Percentiles rank a stretch among this genome's conserved stretches.
phyloP scores from a whole-genome alignment of 2,113 vertebrate species.

The Corythornis vintsioides region DNA sequence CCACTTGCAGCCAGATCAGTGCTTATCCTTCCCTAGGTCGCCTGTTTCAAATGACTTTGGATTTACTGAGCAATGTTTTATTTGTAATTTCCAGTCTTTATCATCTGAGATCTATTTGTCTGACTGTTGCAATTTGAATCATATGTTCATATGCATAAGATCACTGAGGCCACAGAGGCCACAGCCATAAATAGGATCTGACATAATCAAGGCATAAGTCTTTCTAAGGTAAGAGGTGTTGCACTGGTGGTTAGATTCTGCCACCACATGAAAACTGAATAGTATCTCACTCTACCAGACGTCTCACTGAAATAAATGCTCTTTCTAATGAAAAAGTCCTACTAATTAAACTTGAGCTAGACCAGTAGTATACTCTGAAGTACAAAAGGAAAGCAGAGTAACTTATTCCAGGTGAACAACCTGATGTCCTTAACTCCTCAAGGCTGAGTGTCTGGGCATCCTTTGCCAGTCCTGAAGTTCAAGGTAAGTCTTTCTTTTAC shows the following conservation, averaged over 20 bases:
- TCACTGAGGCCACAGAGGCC: not conserved
- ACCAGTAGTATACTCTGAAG: not conserved
- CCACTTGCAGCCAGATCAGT: not conserved
- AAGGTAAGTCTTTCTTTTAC: slow-evolving; percentile 16
- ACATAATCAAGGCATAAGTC: not conserved
- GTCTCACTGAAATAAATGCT: not conserved
- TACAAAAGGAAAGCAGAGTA: not conserved
- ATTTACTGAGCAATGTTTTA: not conserved
- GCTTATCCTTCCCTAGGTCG: not conserved
- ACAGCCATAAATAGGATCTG: not conserved
- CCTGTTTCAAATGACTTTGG: not conserved
- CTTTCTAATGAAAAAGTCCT: not conserved
- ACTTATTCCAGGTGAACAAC: not conserved
- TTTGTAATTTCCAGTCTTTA: not conserved
- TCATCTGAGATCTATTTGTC: not conserved
- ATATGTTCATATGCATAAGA: fast-evolving
- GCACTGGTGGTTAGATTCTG: not conserved
- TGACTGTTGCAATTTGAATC: not conserved
- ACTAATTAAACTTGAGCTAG: not conserved
- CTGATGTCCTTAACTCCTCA: not conserved
- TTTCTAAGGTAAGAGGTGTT: not conserved
- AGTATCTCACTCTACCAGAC: not conserved
- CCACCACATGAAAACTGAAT: not conserved
- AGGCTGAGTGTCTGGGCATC: not conserved
- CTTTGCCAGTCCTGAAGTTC: not conserved